These are phyloP conservation scores for Margarornis squamiger DNA, from an alignment of 2,797 vertebrate genomes.

Conservation along the genomic window DNA sequence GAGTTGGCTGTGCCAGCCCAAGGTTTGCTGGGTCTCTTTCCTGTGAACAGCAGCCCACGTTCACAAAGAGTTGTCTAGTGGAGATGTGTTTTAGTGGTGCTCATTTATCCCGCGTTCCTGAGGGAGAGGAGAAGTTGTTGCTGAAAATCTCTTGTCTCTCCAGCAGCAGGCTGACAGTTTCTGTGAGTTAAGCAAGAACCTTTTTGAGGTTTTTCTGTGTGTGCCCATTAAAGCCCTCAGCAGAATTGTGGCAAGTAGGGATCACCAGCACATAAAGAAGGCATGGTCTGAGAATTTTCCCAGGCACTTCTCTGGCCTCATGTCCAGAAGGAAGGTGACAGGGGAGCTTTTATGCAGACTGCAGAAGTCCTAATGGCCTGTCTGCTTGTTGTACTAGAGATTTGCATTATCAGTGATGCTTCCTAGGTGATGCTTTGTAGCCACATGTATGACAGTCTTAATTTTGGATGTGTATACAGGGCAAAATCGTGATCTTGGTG, in stretches of 20 bases:
- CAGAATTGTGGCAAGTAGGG: background rate
- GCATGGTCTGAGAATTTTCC: background rate
- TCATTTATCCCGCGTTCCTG: background rate
- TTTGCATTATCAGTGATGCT: background rate
- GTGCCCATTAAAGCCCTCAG: background rate
- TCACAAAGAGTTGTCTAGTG: background rate
- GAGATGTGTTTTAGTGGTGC: background rate
- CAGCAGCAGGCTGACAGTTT: background rate
- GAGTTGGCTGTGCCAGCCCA: background rate
- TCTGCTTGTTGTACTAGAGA: background rate
- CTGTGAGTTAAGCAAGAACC: background rate
- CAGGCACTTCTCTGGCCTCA: background rate
- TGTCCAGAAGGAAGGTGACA: background rate
- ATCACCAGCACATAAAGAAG: background rate
- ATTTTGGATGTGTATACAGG: background rate
- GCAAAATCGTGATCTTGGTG: background rate
- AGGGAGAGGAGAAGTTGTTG: background rate
- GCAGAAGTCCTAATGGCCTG: background rate
- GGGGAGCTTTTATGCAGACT: background rate
- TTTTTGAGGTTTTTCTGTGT: background rate
- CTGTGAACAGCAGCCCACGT: fast-evolving
- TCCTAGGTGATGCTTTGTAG: background rate
- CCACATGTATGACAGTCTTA: background rate
- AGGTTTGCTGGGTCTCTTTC: background rate
- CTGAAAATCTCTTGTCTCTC: background rate